Percentiles rank a stretch among this genome's conserved stretches.
Evolutionary conservation across 2,888 invertebrate species (phyloP).

Genomic region (Conomelus anceps): DNA sequence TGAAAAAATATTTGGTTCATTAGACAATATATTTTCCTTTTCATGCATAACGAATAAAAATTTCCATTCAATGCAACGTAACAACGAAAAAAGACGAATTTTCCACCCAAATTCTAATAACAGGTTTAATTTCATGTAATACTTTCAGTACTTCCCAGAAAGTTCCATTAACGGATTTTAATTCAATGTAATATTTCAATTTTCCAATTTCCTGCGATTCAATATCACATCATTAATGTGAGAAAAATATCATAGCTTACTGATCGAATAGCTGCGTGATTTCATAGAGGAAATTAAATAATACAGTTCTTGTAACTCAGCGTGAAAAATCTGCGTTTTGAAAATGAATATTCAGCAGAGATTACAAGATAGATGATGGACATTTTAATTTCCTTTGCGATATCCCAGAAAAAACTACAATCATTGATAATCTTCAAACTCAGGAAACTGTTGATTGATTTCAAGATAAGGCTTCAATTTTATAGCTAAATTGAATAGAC

Average conservation of each 20-base stretch:
- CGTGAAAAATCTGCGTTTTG: not conserved
- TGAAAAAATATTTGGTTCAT: no score
- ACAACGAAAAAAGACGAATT: no score
- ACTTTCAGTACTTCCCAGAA: no score
- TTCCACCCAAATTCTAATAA: no score
- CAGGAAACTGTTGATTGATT: not conserved
- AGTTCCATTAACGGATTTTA: no score
- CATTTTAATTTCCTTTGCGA: not conserved
- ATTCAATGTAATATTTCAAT: no score
- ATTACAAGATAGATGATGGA: no score
- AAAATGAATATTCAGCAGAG: not conserved
- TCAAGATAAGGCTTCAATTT: not conserved
- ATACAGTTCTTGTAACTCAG: not conserved
- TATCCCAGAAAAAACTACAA: not conserved
- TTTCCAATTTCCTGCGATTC: not conserved
- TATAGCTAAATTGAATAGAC: not conserved
- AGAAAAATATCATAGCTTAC: not conserved
- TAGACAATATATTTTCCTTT: no score
- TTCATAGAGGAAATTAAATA: not conserved
- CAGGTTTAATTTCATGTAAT: no score
- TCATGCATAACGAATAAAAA: no score
- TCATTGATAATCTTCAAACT: not conserved
- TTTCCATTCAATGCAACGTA: no score
- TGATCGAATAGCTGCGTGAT: not conserved
- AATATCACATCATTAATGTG: not conserved